Evolutionary conservation across 2,797 vertebrate genomes (phyloP), one percentile per base, ranked within the genome.

Genomic region (Syncerus caffer): DNA sequence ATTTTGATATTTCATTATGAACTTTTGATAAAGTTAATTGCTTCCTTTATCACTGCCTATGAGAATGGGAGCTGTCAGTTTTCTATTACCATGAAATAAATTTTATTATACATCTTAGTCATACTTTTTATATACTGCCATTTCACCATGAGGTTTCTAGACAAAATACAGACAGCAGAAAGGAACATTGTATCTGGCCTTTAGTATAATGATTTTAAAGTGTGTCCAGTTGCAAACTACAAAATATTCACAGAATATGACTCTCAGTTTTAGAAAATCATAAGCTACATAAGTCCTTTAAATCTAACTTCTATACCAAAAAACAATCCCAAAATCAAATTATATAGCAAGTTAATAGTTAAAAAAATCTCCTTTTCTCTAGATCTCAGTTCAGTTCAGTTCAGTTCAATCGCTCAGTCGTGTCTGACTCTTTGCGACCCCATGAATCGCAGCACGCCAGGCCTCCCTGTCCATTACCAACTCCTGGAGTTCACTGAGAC

Each of bases 131-230:
- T 88, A 10, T 93, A 45, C 55, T 83, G 45, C 7, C 42, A 45
- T 50, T 67, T 87, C n/a, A 57, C 38, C 23, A 79, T 60, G 86
- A 94, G 17, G 31, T 90, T 88, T n/a, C 60, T 90, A 71, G 31
- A 76, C 76, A 96, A 76, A 89, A 88, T 51, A 95, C 2, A 95
- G 53, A 38, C 21, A 97, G 57, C 47, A 57, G 25, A n/a, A 94
- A 91, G 55, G 84, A 91, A 71, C 11, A 53, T 62, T 76, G 95
- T 53, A 86, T 47, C 16, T 95, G 21, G 29, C 17, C 47, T 96
- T 93, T 95, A 64, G 51, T 83, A 50, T 83, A 60, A 58, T 19
- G n/a, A 47, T 83, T 97, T 94, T 4, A 76, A 93, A 96, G 89
- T 51, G 3, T 88, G 12, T 87, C 60, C 76, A 87, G 3, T 47